Base-by-base conservation (phyloP, 2,888 invertebrate species). In the Cryptocheilus praepositus region DNA sequence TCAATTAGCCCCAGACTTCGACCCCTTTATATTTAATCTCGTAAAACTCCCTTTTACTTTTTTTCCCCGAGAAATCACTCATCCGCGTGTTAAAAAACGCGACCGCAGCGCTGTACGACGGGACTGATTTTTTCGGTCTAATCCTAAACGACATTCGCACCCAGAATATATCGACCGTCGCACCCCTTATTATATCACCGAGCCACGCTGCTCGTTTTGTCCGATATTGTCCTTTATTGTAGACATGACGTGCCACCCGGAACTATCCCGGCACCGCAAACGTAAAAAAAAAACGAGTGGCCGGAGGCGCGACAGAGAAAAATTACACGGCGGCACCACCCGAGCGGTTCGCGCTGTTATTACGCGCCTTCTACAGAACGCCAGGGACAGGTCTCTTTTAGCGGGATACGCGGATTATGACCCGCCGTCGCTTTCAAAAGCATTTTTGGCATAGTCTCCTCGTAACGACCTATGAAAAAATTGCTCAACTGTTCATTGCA, bases 181-280 rank as follows among this genome's bases (percentile, higher is more conserved):
- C 8, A 36, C 36, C 36, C 13, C 36, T 36, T 36, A 36, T 36
- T 36, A 36, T 36, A 36, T 36, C 36, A 36, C 36, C 36, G 36
- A 36, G 36, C 7, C 36, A 36, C 36, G 25, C 63, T 43, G 19
- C 53, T 63, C 59, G 52, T 61, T 61, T 53, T 60, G 54, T 67
- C 61, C 67, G 64, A 76, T 72, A 73, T 66, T 62, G 71, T 69
- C 68, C 67, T 75, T 72, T 74, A 75, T 77, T 67, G 66, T 58
- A 63, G 61, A 65, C 64, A 71, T 63, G 66, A 66, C 62, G 71
- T 58, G 68, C 61, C 52, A 60, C 52, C 59, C 55, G 52, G 45
- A 18, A 8, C 46, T 56, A 51, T 57, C 46, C 51, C 55, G 56
- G 57, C 54, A 63, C 61, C 63, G 60, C 36, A 28, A 60, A 60